Conservation (phyloP, 2,797 vertebrate species). For the Diceros bicornis region DNA sequence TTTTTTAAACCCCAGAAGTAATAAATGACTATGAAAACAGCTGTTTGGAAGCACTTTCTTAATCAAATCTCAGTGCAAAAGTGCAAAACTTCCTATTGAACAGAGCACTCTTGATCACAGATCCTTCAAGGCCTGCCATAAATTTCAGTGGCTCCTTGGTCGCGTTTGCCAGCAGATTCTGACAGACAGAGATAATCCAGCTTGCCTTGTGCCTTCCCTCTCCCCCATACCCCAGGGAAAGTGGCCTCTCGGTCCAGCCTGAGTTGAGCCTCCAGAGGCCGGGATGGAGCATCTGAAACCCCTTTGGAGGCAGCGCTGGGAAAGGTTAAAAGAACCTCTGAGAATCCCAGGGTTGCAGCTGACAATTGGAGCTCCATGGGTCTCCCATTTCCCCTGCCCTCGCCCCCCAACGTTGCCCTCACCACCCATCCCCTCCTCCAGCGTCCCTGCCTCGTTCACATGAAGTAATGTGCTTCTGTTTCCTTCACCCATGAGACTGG, state of each 20-base stretch:
- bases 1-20: conserved; percentile 84
- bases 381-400: background rate
- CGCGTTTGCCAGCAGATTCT: conserved; percentile 59
- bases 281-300: background rate
- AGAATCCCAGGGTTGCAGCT: background rate
- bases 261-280: background rate
- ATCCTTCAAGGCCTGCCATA: conserved; percentile 77
- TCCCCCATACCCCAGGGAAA: background rate
- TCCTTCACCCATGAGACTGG: background rate
- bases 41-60: conserved; percentile 85
- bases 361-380: background rate
- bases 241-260: background rate
- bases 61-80: conserved; percentile 82
- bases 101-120: conserved; percentile 77
- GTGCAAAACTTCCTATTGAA: conserved; percentile 70
- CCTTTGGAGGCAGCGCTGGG: background rate
- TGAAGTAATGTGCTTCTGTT: background rate
- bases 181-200: conserved; percentile 55
- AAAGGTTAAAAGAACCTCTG: background rate
- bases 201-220: conserved; percentile 14
- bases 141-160: conserved; percentile 72
- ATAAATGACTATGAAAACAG: conserved; percentile 83
- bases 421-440: background rate
- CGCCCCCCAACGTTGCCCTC: background rate
- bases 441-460: background rate